Base-by-base conservation (phyloP, 2,888 invertebrate genomes). In the Nephrocerus scutellatus region DNA sequence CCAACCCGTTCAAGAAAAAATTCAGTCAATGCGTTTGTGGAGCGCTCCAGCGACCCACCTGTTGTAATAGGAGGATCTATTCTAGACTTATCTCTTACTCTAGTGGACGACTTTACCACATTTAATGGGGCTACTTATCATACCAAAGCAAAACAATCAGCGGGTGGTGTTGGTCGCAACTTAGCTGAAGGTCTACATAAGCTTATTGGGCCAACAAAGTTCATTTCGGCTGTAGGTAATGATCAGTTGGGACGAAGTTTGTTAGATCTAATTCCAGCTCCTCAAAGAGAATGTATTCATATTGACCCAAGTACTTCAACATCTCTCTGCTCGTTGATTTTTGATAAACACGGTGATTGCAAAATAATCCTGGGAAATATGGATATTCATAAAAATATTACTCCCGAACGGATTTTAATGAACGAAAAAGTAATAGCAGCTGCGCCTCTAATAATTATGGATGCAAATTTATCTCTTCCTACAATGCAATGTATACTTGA, bases 111-210 rank as follows among this genome's bases (percentile, higher is more conserved):
- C 24, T 72, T 75, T 25, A 72, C 88, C 82, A 21, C 24, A 25
- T 58, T 83, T 35, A 82, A 91, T 57, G 91, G 90, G 19, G 77
- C 84, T 44, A 88, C 88, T 0, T 82, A 88, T 59, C 65, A 70
- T 0, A 82, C 84, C 16, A 65, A 68, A 41, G 76, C 80, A 21
- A 70, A 74, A 30, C 75, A 77, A 54, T 76, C 76, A 39, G 79
- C 78, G 6, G 96, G 96, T 9, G 97, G 97, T 10, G 97, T 97
- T 1, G 96, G 82, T 0, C 75, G 95, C 34, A 97, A 97, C 66
- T 74, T 96, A 36, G 88, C 90, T 2, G 90, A 92, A 55, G 88
- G 87, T 14, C 70, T 97, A 34, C 76, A 76, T 54, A 79, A 84
- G 54, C 72, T 93, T 19, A 80, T 82, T 22, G 74, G 74, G 0